A percentile compares a stretch with the other conserved stretches of the same genome.
Evolutionary conservation across 1,140 invertebrate genomes (phyloP).

Genomic region (Polyergus mexicanus): DNA sequence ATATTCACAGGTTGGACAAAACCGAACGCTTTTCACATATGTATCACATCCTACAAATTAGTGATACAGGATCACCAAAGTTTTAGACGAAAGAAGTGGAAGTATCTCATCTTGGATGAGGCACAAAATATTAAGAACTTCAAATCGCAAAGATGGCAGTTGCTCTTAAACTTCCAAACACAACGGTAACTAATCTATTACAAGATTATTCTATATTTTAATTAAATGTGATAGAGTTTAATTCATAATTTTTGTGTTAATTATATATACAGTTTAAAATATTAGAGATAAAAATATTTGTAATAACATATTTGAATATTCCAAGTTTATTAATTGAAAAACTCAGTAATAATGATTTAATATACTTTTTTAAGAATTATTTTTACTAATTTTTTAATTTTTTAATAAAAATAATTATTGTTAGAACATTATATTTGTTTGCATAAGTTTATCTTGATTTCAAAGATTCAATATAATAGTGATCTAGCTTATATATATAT

Average conservation of each 20-base stretch:
- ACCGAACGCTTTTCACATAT: constrained; percentile 99
- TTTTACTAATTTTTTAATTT: not conserved
- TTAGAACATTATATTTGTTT: too few relatives aligned
- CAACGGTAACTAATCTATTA: constrained; percentile 90
- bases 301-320: too few relatives aligned
- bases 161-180: constrained; percentile 98
- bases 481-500: too few relatives aligned
- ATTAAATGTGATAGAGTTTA: constrained; percentile 9
- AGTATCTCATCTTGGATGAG: constrained; percentile 99
- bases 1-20: constrained; percentile 96
- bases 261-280: not conserved
- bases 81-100: constrained; percentile 99
- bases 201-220: constrained; percentile 16
- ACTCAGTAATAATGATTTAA: too few relatives aligned
- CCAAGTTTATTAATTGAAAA: too few relatives aligned
- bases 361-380: too few relatives aligned
- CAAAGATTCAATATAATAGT: too few relatives aligned
- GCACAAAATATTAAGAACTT: constrained; percentile 99
- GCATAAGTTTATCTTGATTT: too few relatives aligned
- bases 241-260: not conserved
- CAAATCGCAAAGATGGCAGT: constrained; percentile 99
- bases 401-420: too few relatives aligned
- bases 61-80: constrained; percentile 99
- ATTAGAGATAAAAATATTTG: too few relatives aligned
- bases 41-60: constrained; percentile 99